Conservation (phyloP, 1,140 invertebrate species). For the Caenorhabditis brenneri region DNA sequence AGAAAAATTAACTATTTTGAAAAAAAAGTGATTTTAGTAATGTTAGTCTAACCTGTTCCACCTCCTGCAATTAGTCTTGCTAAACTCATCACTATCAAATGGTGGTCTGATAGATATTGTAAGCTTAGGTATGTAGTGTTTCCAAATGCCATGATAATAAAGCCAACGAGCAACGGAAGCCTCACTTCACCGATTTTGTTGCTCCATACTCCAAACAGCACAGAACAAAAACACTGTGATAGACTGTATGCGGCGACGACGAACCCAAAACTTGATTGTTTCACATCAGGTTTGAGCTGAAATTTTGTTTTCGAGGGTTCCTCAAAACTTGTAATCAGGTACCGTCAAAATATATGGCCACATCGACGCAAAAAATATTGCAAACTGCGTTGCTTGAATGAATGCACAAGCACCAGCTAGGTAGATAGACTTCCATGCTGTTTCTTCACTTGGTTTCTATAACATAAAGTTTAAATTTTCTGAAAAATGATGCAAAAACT, state of each 20-base stretch:
- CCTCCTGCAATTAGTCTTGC: conserved; percentile 60
- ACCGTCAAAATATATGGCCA: conserved; percentile 30
- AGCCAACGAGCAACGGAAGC: conserved; percentile 55
- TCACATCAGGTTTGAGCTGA: conserved; percentile 12
- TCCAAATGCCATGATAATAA: conserved; percentile 59
- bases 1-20: no score
- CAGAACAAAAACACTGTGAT: background rate
- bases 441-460: background rate
- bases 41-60: conserved; percentile 63
- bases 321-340: background rate
- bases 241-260: conserved; percentile 30
- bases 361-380: conserved; percentile 24
- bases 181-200: conserved; percentile 33
- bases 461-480: background rate
- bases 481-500: background rate
- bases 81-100: conserved; percentile 55
- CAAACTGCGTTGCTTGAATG: conserved; percentile 44
- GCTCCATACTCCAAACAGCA: conserved; percentile 32
- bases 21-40: no score
- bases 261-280: conserved; percentile 9
- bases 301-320: background rate
- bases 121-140: conserved; percentile 60
- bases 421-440: conserved; percentile 33
- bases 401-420: conserved; percentile 21
- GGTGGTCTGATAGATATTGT: conserved; percentile 42